Conservation (phyloP, 2,113 vertebrate species). For the Pungitius pungitius region DNA sequence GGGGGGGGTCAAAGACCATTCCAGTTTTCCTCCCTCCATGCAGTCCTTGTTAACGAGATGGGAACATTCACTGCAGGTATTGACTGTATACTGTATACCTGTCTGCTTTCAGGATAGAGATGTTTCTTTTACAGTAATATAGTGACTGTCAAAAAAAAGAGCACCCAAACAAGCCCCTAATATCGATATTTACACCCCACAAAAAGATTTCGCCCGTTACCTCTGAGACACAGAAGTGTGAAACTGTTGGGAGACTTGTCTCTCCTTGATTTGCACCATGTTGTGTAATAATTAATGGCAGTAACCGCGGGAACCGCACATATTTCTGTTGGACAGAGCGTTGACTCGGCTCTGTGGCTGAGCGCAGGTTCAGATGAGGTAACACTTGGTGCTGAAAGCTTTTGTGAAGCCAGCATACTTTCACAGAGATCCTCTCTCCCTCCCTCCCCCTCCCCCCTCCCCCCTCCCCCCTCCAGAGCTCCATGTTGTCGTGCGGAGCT, state of each 20-base stretch:
- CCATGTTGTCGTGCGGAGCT: neutral
- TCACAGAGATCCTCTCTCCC: neutral
- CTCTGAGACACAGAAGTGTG: constrained; percentile 2
- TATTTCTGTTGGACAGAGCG: constrained; percentile 15
- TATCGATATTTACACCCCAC: too few relatives aligned
- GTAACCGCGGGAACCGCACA: neutral
- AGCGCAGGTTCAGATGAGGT: constrained; percentile 27
- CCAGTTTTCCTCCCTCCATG: constrained; percentile 7
- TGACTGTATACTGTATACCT: neutral
- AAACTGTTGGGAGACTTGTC: constrained; percentile 3
- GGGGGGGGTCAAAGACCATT: constrained; percentile 10
- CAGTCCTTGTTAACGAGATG: constrained; percentile 17
- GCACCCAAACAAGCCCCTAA: neutral
- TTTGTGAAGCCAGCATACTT: constrained; percentile 3
- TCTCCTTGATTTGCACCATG: neutral
- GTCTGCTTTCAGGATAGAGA: neutral
- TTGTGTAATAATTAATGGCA: neutral
- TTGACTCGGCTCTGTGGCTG: constrained; percentile 3
- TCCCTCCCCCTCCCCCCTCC: too few relatives aligned
- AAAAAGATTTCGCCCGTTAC: neutral
- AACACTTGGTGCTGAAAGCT: constrained; percentile 15
- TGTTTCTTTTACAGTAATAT: neutral
- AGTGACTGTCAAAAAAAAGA: neutral
- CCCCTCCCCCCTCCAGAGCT: too few relatives aligned
- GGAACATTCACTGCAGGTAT: neutral